Percentiles rank a stretch among this genome's conserved stretches.
These are phyloP conservation scores for Drosophila kokeensis DNA, from an alignment of 2,888 invertebrate species.

Conservation along the genomic window DNA sequence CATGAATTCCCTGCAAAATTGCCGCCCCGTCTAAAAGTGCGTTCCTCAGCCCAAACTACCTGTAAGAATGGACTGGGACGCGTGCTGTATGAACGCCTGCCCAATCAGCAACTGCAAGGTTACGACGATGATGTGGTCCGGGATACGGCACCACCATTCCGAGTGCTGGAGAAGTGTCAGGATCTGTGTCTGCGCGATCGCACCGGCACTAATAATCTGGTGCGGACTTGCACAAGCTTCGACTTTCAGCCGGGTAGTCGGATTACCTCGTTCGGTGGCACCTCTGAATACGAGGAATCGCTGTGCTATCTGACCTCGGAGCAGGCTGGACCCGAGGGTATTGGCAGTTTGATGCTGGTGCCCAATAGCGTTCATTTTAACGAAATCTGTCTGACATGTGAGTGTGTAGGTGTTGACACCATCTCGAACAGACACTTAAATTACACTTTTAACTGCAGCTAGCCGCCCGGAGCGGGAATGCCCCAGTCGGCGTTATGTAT, in stretches of 20 bases:
- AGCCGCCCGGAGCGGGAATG: slow-evolving; percentile 95
- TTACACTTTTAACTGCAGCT: slow-evolving; percentile 85
- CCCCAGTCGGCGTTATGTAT: slow-evolving; percentile 94
- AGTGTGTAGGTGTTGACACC: slow-evolving; percentile 84
- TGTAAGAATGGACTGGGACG: slow-evolving; percentile 96
- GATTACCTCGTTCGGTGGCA: slow-evolving; percentile 92
- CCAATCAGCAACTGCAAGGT: slow-evolving; percentile 95
- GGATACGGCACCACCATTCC: slow-evolving; percentile 93
- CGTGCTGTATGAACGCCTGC: slow-evolving; percentile 94
- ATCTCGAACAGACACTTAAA: slow-evolving; percentile 1
- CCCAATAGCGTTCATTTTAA: slow-evolving; percentile 96
- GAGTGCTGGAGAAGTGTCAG: slow-evolving; percentile 95
- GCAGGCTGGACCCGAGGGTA: slow-evolving; percentile 94
- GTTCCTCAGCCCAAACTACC: slow-evolving; percentile 89
- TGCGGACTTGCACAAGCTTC: slow-evolving; percentile 94
- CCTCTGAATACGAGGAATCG: slow-evolving; percentile 94
- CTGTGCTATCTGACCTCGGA: slow-evolving; percentile 94
- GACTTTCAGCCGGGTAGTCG: slow-evolving; percentile 96
- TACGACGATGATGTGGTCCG: slow-evolving; percentile 95
- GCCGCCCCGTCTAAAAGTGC: background rate
- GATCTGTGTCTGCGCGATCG: slow-evolving; percentile 93
- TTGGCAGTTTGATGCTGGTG: slow-evolving; percentile 94
- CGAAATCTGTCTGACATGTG: slow-evolving; percentile 95
- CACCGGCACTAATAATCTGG: slow-evolving; percentile 91
- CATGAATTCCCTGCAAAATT: no score